Evolutionary conservation across 1,140 invertebrate species (phyloP).

Genomic region (Brachionus rotundiformis): DNA sequence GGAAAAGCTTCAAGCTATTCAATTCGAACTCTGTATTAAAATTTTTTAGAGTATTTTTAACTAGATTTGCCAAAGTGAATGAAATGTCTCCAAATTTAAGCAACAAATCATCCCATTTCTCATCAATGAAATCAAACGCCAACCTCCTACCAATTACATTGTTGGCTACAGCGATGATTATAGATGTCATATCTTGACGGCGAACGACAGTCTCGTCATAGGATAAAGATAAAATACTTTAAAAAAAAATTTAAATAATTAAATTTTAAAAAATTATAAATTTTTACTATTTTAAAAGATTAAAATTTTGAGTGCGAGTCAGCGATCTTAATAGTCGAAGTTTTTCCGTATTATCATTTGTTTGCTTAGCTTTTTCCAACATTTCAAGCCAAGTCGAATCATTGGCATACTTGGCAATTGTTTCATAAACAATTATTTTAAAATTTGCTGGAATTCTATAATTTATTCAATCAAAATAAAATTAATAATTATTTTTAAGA

Average conservation of each 20-base stretch:
- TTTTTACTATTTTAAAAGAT: conserved; percentile 34
- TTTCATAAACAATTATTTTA: conserved; percentile 31
- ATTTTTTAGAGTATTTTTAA: neutral
- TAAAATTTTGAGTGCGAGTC: neutral
- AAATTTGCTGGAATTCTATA: conserved; percentile 14
- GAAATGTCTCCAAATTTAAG: conserved; percentile 34
- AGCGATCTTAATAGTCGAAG: conserved; percentile 24
- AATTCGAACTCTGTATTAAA: conserved; percentile 31
- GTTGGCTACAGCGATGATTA: conserved; percentile 19
- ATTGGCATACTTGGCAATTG: neutral
- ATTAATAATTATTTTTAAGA: neutral
- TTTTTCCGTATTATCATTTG: neutral
- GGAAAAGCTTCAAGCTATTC: neutral
- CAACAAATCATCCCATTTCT: conserved; percentile 50
- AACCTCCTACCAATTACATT: conserved; percentile 2
- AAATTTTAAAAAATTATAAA: neutral
- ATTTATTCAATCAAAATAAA: neutral
- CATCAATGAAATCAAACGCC: conserved; percentile 40
- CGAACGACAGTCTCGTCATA: conserved; percentile 21
- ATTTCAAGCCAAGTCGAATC: conserved; percentile 15
- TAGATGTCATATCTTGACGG: conserved; percentile 30
- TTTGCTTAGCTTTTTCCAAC: conserved; percentile 23
- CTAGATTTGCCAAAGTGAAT: conserved; percentile 47
- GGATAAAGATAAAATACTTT: conserved; percentile 17
- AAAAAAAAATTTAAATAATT: neutral